Evolutionary conservation across 2,797 vertebrate species (phyloP).

Genomic region (Myoxocephalus aenaeus): DNA sequence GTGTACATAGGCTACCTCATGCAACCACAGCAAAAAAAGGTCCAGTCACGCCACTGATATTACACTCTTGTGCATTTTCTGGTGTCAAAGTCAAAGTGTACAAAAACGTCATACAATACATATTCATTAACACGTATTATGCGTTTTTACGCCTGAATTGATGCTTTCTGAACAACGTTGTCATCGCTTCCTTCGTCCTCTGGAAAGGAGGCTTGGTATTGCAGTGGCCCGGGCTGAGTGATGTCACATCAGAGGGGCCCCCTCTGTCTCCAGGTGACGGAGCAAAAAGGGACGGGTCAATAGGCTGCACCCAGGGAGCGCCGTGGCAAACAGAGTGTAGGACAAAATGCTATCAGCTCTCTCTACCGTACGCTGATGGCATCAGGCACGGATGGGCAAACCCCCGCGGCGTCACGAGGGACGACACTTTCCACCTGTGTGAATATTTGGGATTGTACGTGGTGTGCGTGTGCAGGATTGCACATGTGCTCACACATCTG

Average conservation of each 20-base stretch:
- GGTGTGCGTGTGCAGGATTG: conserved; percentile 8
- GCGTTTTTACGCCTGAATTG: conserved; percentile 10
- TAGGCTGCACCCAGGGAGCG: conserved; percentile 62
- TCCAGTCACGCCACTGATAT: neutral
- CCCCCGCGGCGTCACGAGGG: conserved; percentile 53
- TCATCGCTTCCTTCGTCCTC: conserved; percentile 29
- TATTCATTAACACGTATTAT: neutral
- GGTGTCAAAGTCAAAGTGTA: neutral
- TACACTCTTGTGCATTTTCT: neutral
- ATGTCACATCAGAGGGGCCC: conserved; percentile 43
- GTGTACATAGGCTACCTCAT: neutral
- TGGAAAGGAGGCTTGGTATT: conserved; percentile 2
- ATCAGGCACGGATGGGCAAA: conserved; percentile 73
- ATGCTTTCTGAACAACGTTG: neutral
- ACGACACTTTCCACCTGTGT: conserved; percentile 69
- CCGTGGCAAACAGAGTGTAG: conserved; percentile 58
- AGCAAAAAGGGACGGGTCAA: conserved; percentile 64
- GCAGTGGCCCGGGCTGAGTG: conserved; percentile 21
- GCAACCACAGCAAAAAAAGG: neutral
- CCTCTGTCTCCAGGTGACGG: conserved; percentile 64
- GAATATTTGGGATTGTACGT: conserved; percentile 40
- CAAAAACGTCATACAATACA: too few species aligned
- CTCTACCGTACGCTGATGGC: conserved; percentile 69
- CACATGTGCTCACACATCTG: conserved; percentile 66
- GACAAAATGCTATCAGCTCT: conserved; percentile 74